phyloP scores from a whole-genome alignment of 2,797 vertebrate species.

The Falco peregrinus region DNA sequence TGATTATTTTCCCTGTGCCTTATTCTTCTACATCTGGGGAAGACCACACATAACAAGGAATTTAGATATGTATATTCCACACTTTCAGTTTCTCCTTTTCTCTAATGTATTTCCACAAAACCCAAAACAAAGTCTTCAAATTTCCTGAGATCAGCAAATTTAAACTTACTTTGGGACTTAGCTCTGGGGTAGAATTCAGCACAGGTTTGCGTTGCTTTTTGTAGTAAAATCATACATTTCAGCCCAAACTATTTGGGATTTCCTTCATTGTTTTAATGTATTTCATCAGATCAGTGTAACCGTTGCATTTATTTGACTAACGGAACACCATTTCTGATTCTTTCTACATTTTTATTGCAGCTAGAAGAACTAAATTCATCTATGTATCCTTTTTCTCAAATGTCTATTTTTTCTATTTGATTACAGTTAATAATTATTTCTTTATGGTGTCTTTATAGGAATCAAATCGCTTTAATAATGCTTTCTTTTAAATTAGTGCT shows the following conservation, averaged over 20 bases:
- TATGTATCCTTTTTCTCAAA: constrained; percentile 93
- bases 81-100: neutral
- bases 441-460: neutral
- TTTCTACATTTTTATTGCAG: constrained; percentile 75
- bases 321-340: neutral
- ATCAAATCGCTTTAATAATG: accelerated
- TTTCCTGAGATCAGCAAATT: neutral
- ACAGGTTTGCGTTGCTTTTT: neutral
- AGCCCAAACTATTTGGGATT: neutral
- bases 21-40: neutral
- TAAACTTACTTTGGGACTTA: neutral
- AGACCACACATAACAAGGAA: neutral
- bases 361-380: constrained; percentile 98
- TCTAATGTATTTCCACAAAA: neutral
- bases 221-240: neutral
- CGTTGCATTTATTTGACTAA: neutral
- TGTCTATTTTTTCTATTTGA: neutral
- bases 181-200: neutral
- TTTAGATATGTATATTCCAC: neutral
- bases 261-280: neutral
- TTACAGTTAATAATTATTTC: neutral
- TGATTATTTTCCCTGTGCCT: accelerated
- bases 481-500: neutral
- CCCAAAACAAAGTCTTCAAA: neutral
- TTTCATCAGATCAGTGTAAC: neutral